These are phyloP conservation scores for Sander lucioperca DNA, from an alignment of 2,113 vertebrate genomes.

Conservation along the genomic window DNA sequence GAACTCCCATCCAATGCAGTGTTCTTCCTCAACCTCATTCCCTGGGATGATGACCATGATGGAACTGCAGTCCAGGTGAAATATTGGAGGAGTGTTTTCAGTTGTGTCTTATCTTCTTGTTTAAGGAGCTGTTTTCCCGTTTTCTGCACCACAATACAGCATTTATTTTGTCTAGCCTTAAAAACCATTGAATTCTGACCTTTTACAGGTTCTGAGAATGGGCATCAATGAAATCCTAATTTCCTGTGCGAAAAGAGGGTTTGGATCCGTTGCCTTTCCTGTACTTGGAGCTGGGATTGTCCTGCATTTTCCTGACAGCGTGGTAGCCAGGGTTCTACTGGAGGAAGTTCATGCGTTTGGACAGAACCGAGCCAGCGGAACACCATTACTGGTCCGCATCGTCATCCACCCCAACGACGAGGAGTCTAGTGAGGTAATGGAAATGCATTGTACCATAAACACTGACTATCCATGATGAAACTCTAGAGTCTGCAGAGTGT, in stretches of 20 bases:
- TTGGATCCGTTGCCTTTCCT: conserved; percentile 65
- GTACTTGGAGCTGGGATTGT: conserved; percentile 59
- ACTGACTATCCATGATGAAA: not conserved
- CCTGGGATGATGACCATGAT: conserved; percentile 55
- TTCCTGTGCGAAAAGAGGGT: conserved; percentile 47
- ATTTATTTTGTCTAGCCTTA: not conserved
- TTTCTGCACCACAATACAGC: not conserved
- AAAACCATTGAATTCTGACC: not conserved
- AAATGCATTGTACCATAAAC: not conserved
- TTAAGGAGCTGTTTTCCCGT: not conserved
- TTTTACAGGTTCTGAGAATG: conserved; percentile 58
- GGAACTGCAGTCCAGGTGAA: conserved; percentile 67
- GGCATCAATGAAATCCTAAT: conserved; percentile 48
- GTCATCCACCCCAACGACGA: conserved; percentile 48
- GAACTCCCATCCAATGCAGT: conserved; percentile 43
- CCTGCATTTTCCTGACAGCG: conserved; percentile 52
- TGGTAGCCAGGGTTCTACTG: conserved; percentile 55
- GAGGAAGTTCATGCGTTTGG: conserved; percentile 54
- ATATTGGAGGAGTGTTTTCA: not conserved
- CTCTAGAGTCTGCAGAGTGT: too few species aligned
- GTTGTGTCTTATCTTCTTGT: not conserved
- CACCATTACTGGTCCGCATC: conserved; percentile 48
- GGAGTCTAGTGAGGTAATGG: conserved; percentile 32
- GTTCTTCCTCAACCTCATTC: conserved; percentile 64
- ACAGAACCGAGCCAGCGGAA: conserved; percentile 4